Base-by-base conservation (phyloP, 1,140 invertebrate genomes). In the Carposina sasakii region DNA sequence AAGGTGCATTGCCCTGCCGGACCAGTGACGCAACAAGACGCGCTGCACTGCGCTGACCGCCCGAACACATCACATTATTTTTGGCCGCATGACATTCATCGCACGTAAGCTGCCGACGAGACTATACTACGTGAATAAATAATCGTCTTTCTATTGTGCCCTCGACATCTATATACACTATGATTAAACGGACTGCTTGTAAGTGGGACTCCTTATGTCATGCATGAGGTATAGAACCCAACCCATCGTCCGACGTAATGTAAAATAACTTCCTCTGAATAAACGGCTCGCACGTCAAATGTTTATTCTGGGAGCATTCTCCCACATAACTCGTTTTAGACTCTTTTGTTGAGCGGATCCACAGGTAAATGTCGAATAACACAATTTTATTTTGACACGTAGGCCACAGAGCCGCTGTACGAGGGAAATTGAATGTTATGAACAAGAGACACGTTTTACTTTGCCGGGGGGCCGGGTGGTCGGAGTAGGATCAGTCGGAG, bases 1-100 rank as follows among this genome's bases (percentile, higher is more conserved):
- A 63, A 72, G 73, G 78, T 81, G 78, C 78, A 81, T 61, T 82
- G 78, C 75, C 75, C 76, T 62, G 71, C 44, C 66, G 63, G 62
- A 60, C 71, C 67, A 69, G 71, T 81, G 78, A 81, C 76, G 79
- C 75, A 79, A 81, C 66, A 63, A 66, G 68, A 65, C 61, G 63
- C 65, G 62, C 53, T 60, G 63, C 36, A 39, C 71, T 76, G 71
- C 75, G 75, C 71, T 76, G 79, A 77, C 73, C 78, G 67, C 60
- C 46, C 64, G 51, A 54, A 65, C 57, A 55, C 54, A 71, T 65
- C 64, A 37, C 48, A 76, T 69, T 77, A 76, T 78, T 82, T 79
- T 73, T 52, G 76, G 67, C 66, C 49, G 54, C 61, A 55, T 76
- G 75, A 81, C 75, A 81, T 79, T 74, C 75, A 72, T 57, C 48